Percentiles rank a stretch among this genome's conserved stretches.
Conservation (phyloP, 2,797 vertebrate species). For the Anabacerthia variegaticeps region DNA sequence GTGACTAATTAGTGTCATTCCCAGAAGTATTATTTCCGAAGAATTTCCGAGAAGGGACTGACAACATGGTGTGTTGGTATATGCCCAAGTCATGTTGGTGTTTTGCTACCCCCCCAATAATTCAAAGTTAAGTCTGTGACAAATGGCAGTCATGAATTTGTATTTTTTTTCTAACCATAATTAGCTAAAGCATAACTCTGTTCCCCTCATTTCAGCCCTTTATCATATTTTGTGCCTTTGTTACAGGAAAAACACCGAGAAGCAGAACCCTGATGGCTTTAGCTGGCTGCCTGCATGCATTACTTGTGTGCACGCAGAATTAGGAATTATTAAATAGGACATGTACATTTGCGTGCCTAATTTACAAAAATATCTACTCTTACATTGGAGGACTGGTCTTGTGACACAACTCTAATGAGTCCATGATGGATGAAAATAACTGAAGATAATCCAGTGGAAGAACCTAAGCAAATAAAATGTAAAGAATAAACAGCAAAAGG, state of each 20-base stretch:
- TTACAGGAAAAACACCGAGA: neutral
- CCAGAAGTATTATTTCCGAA: neutral
- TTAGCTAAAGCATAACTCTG: slow-evolving; percentile 2
- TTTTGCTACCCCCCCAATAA: neutral
- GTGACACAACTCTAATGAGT: neutral
- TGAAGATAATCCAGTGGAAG: neutral
- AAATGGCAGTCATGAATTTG: neutral
- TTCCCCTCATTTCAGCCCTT: neutral
- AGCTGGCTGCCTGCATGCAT: neutral
- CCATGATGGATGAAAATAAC: neutral
- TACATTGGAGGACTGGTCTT: neutral
- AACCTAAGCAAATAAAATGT: neutral
- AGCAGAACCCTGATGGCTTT: neutral
- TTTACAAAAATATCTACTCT: neutral
- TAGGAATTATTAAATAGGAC: neutral
- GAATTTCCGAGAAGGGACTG: slow-evolving; percentile 37
- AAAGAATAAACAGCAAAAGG: neutral
- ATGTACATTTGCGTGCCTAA: neutral
- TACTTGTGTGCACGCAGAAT: neutral
- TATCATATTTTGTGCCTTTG: neutral
- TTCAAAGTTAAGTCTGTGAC: neutral
- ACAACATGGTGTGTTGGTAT: neutral
- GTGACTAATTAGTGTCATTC: slow-evolving; percentile 55
- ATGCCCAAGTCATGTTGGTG: neutral
- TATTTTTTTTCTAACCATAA: neutral